These are phyloP conservation scores for Linnaemya vulpina DNA, from an alignment of 2,888 invertebrate species.

Conservation along the genomic window DNA sequence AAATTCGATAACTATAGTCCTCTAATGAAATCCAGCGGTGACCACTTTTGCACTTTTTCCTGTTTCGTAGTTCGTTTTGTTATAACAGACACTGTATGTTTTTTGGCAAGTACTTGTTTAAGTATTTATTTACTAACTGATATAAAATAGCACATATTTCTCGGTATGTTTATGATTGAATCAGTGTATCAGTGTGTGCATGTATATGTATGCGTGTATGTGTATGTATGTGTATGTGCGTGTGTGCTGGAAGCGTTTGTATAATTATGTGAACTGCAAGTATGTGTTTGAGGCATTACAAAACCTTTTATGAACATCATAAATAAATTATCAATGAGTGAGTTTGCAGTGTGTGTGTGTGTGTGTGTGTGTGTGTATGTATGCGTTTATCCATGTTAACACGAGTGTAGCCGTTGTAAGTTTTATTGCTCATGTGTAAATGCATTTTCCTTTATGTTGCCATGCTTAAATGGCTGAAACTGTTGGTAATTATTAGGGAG, in stretches of 20 bases:
- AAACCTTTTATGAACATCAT: slow-evolving; percentile 58
- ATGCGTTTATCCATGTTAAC: too few relatives aligned
- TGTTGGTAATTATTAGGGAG: not conserved
- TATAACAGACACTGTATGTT: not conserved
- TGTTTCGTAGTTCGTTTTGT: not conserved
- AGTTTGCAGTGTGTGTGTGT: not conserved
- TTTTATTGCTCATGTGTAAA: not conserved
- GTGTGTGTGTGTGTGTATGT: not conserved
- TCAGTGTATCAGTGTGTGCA: not conserved
- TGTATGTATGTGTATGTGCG: slow-evolving; percentile 8
- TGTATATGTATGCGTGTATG: not conserved
- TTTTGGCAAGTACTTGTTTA: not conserved
- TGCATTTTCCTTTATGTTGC: not conserved
- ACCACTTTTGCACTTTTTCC: too few relatives aligned
- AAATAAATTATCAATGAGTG: slow-evolving; percentile 58
- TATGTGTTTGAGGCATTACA: slow-evolving; percentile 27
- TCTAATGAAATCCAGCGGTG: too few relatives aligned
- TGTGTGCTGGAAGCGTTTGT: slow-evolving; percentile 11
- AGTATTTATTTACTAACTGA: slow-evolving; percentile 7
- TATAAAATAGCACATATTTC: not conserved
- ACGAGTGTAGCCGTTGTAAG: too few relatives aligned
- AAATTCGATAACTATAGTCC: too few relatives aligned
- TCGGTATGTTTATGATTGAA: not conserved
- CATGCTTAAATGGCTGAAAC: not conserved
- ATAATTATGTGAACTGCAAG: slow-evolving; percentile 35